phyloP scores from a whole-genome alignment of 2,797 vertebrate genomes.

The Gila robusta region DNA sequence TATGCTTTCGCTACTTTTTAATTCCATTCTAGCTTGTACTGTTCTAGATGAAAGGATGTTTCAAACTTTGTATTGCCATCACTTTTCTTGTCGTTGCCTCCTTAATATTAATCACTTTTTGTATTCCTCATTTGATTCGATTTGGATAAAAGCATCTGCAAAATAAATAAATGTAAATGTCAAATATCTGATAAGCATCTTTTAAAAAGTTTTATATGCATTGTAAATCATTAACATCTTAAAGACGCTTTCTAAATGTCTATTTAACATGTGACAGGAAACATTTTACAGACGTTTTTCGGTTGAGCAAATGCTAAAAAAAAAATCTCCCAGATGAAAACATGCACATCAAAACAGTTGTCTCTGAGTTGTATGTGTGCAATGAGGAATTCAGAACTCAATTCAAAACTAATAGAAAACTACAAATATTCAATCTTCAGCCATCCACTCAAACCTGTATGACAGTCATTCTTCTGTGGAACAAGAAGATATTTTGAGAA shows the following conservation, averaged over 20 bases:
- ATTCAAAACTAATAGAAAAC: slow-evolving; percentile 1
- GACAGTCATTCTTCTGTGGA: neutral
- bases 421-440: neutral
- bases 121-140: neutral
- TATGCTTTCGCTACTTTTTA: neutral
- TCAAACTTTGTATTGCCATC: neutral
- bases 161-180: neutral
- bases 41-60: neutral
- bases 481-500: neutral
- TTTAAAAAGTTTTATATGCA: neutral
- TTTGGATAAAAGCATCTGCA: neutral
- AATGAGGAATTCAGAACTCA: neutral
- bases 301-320: neutral
- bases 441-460: neutral
- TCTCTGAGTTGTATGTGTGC: neutral
- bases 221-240: neutral
- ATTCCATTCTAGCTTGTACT: neutral
- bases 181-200: neutral
- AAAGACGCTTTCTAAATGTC: neutral
- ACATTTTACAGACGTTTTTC: neutral
- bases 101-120: neutral
- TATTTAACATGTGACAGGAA: neutral
- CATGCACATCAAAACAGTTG: neutral
- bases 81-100: neutral
- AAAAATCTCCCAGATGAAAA: neutral